Evolutionary conservation across 2,888 invertebrate genomes (phyloP).

Genomic region (Troglohyphantes excavatus): DNA sequence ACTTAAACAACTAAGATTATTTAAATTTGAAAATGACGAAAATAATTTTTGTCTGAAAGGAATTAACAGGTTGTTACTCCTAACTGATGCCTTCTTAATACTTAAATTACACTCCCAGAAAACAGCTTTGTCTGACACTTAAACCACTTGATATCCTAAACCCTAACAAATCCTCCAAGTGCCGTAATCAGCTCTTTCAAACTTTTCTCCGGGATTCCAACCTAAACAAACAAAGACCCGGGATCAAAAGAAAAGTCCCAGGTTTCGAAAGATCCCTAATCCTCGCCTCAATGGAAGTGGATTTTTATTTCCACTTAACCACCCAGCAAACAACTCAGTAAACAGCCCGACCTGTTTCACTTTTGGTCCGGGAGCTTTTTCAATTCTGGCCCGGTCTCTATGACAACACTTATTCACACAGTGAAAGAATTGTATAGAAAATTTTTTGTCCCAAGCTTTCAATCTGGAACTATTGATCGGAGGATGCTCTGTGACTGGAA

Average conservation of each 20-base stretch:
- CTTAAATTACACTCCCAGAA: too few species aligned
- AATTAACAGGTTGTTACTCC: too few species aligned
- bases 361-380: not conserved
- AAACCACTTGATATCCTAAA: not conserved
- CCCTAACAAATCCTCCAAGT: not conserved
- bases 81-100: too few species aligned
- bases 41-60: too few species aligned
- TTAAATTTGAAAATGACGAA: too few species aligned
- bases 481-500: conserved; percentile 65
- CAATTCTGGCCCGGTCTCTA: not conserved
- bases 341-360: not conserved
- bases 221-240: not conserved
- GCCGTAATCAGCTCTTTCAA: not conserved
- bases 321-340: not conserved
- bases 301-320: not conserved
- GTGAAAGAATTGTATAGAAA: conserved; percentile 59
- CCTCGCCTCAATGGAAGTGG: not conserved
- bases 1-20: too few species aligned
- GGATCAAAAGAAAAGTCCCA: not conserved
- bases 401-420: conserved; percentile 63
- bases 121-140: too few species aligned
- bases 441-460: conserved; percentile 61
- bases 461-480: conserved; percentile 71
- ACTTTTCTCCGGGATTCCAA: not conserved
- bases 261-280: not conserved